phyloP scores from a whole-genome alignment of 2,113 vertebrate genomes.

The Pheucticus melanocephalus region DNA sequence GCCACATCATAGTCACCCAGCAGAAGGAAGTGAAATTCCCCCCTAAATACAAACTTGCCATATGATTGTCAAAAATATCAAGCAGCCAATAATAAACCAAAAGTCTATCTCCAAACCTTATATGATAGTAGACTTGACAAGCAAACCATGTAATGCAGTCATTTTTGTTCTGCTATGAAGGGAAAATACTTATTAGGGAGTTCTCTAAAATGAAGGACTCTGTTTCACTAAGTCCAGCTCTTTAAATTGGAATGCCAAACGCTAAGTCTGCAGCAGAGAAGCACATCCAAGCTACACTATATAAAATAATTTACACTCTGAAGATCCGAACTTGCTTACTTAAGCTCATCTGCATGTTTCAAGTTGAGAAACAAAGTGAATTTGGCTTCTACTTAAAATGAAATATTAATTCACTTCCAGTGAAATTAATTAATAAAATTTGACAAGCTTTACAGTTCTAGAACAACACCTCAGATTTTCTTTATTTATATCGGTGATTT shows the following conservation, averaged over 20 bases:
- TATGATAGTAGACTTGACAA: neutral
- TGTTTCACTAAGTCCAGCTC: neutral
- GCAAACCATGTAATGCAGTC: neutral
- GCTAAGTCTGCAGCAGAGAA: neutral
- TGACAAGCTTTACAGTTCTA: neutral
- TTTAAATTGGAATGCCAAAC: neutral
- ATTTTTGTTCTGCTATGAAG: neutral
- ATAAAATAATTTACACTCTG: neutral
- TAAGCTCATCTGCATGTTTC: neutral
- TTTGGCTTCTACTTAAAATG: neutral
- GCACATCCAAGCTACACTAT: neutral
- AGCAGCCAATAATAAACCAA: neutral
- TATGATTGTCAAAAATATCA: neutral
- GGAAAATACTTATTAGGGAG: neutral
- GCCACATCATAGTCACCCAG: neutral
- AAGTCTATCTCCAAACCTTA: neutral
- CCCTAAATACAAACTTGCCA: neutral
- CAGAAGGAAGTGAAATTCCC: neutral
- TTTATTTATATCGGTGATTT: neutral
- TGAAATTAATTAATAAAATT: slow-evolving; percentile 13
- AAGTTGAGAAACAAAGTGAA: neutral
- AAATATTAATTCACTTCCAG: neutral
- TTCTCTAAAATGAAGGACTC: neutral
- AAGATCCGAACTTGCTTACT: slow-evolving; percentile 12
- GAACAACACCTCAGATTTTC: neutral